phyloP scores from a whole-genome alignment of 2,113 vertebrate genomes.

The Bubo scandiacus region DNA sequence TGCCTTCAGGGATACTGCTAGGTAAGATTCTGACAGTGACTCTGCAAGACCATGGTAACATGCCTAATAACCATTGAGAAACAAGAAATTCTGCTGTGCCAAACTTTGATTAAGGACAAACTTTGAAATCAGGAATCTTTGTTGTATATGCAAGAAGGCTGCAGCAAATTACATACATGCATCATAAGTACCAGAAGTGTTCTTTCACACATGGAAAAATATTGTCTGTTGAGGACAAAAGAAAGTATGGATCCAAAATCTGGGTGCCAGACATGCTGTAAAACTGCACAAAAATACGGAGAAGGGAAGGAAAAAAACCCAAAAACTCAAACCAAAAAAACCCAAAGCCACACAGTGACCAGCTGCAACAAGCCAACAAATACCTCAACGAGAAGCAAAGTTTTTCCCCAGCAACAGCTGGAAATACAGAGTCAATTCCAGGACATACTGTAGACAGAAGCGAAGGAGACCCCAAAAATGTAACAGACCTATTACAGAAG shows the following conservation, averaged over 20 bases:
- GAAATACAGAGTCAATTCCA: not conserved
- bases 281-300: not conserved
- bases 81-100: not conserved
- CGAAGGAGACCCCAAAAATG: not conserved
- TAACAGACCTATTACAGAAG: not conserved
- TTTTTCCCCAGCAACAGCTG: not conserved
- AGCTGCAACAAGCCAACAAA: conserved; percentile 7
- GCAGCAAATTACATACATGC: not conserved
- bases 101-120: not conserved
- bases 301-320: not conserved
- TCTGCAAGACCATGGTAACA: not conserved
- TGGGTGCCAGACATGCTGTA: conserved; percentile 30
- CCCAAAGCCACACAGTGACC: not conserved
- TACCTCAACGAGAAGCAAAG: not conserved
- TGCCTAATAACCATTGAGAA: not conserved
- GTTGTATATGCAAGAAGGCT: not conserved
- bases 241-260: conserved; percentile 36
- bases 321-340: not conserved
- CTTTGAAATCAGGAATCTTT: not conserved
- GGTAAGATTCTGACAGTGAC: not conserved
- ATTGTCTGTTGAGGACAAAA: conserved; percentile 46
- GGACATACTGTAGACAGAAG: not conserved
- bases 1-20: not conserved
- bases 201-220: conserved; percentile 38
- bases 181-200: conserved; percentile 13